phyloP scores from a whole-genome alignment of 2,113 vertebrate genomes.

The Hyaena hyaena region DNA sequence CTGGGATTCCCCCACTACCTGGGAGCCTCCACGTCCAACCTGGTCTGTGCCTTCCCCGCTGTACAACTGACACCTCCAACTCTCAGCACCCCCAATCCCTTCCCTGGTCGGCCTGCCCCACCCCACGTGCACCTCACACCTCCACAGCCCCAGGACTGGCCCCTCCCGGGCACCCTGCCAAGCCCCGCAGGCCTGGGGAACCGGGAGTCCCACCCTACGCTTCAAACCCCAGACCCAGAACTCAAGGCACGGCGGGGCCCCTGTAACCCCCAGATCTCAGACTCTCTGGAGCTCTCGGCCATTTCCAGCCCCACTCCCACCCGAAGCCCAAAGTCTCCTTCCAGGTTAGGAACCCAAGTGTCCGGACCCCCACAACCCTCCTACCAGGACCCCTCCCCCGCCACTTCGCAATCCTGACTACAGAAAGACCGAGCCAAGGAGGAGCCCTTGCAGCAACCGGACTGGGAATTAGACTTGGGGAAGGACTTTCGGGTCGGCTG shows the following conservation, averaged over 20 bases:
- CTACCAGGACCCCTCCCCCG: not conserved
- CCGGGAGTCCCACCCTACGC: conserved; percentile 7
- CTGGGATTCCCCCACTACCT: too few species aligned
- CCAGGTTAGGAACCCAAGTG: not conserved
- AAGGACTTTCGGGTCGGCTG: not conserved
- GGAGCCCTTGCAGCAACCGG: not conserved
- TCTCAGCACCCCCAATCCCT: not conserved
- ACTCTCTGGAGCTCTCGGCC: not conserved
- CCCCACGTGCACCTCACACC: conserved; percentile 57
- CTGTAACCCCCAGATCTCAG: not conserved
- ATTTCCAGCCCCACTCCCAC: not conserved
- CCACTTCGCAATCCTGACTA: not conserved
- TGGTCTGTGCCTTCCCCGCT: not conserved
- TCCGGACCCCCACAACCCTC: not conserved
- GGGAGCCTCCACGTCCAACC: not conserved
- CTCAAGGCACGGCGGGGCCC: not conserved
- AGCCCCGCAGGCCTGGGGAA: not conserved
- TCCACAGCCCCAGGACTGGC: conserved; percentile 51
- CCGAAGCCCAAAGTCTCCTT: not conserved
- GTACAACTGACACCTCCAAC: not conserved
- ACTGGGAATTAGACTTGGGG: not conserved
- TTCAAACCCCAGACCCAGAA: conserved; percentile 11
- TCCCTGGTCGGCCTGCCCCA: not conserved
- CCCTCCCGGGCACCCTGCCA: conserved; percentile 64
- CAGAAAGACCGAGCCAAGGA: not conserved